Conservation (phyloP, 2,113 vertebrate species). For the Catagonus wagneri region DNA sequence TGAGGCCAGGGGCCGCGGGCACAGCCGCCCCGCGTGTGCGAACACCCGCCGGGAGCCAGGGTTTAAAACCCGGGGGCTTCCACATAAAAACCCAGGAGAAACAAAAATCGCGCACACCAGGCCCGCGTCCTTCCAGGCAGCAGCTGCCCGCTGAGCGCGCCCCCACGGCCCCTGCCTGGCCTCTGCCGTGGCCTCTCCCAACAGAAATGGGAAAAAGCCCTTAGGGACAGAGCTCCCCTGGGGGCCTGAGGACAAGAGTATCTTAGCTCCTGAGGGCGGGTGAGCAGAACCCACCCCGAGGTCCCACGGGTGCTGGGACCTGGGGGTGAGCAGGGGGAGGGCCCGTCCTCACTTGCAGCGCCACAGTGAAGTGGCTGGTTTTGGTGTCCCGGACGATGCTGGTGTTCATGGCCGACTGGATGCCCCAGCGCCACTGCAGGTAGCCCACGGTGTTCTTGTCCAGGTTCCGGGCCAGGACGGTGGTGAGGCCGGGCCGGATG, state of each 20-base stretch:
- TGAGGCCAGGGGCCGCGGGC: rapidly evolving
- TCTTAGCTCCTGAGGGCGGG: rapidly evolving
- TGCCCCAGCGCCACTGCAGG: slow-evolving; percentile 97
- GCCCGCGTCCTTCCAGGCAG: rapidly evolving
- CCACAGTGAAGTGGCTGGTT: slow-evolving; percentile 95
- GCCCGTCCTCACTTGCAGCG: slow-evolving; percentile 90
- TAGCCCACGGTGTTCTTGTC: slow-evolving; percentile 99
- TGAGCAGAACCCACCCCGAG: rapidly evolving
- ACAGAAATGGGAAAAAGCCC: not conserved
- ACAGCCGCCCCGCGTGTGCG: rapidly evolving
- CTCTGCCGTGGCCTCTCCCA: not conserved
- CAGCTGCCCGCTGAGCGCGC: rapidly evolving
- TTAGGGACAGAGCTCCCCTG: not conserved
- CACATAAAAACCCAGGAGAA: not conserved
- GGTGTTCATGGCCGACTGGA: slow-evolving; percentile 98
- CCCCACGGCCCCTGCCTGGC: no score
- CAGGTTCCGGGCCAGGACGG: slow-evolving; percentile 95
- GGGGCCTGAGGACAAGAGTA: rapidly evolving
- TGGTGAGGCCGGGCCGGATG: slow-evolving; percentile 94
- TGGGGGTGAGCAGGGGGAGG: no score
- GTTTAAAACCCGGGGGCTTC: not conserved
- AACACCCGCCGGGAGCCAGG: not conserved
- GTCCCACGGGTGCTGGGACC: rapidly evolving
- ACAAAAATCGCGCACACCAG: rapidly evolving
- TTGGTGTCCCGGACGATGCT: slow-evolving; percentile 97